Percentiles rank a stretch among this genome's conserved stretches.
These are phyloP conservation scores for Acleris laterana DNA, from an alignment of 2,888 invertebrate species.

Conservation along the genomic window DNA sequence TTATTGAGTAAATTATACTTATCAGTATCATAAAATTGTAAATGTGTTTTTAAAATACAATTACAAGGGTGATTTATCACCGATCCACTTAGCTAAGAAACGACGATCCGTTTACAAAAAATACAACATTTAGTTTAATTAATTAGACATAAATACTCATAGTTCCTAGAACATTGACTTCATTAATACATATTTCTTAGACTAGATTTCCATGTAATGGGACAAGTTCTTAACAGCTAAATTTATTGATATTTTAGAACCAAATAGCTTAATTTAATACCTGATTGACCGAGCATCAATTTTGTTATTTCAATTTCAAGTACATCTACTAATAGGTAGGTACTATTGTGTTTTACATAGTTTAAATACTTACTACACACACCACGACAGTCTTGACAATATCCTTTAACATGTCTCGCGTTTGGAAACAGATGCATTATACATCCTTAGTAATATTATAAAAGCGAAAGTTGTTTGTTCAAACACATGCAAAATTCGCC, in stretches of 20 bases:
- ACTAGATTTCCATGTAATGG: conserved; percentile 18
- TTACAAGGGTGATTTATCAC: neutral
- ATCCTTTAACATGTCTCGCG: no score
- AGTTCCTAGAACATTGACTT: conserved; percentile 6
- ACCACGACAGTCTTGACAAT: no score
- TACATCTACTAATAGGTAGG: no score
- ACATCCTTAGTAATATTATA: no score
- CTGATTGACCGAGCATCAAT: neutral
- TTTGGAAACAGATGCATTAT: no score
- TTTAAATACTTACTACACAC: no score
- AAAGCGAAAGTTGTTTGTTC: no score
- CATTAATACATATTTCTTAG: conserved; percentile 18
- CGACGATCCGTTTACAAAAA: conserved; percentile 25
- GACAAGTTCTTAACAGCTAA: neutral
- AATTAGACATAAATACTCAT: conserved; percentile 5
- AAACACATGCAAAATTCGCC: no score
- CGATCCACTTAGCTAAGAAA: neutral
- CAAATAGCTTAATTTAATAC: neutral
- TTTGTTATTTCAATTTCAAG: neutral
- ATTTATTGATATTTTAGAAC: neutral
- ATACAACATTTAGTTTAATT: conserved; percentile 1
- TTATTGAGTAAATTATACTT: no score
- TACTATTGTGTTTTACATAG: no score
- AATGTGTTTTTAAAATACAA: neutral
- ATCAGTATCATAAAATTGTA: neutral